Evolutionary conservation across 1,140 invertebrate species (phyloP), one percentile per base, ranked within the genome.

Genomic region (Penaeus japonicus): DNA sequence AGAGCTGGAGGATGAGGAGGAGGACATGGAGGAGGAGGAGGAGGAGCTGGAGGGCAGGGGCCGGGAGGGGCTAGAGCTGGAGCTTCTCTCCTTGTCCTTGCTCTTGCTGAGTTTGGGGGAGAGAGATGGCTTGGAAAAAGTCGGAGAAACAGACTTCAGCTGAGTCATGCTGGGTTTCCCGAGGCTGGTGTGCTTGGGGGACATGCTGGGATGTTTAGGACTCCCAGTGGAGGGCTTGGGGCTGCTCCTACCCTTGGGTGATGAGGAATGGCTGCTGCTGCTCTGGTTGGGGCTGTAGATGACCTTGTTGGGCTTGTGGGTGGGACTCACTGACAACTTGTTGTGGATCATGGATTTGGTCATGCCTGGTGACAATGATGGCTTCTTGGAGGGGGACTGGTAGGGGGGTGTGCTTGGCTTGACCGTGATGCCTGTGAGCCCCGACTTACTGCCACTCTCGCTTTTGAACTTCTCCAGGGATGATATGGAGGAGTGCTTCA

Each of bases 151-250:
- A 18, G 91, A 91, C 80, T 92, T 92, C 7, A 92, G 83, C 24
- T 92, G 91, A 1, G 91, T 92, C 95, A 98, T 96, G 91, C 96
- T 97, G 0, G 97, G 96, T 92, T 98, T 98, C 0, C 97, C 92
- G 47, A 91, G 53, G 70, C 89, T 90, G 53, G 90, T 89, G 75
- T 89, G 90, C 32, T 90, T 90, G 54, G 90, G 90, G 18, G 90
- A 96, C 0, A 96, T 95, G 89, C 96, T 95, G 24, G 91, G 90
- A 39, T 91, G 91, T 59, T 91, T 91, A 5, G 90, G 90, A 55
- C 90, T 90, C 32, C 89, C 89, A 75, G 87, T 88, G 78, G 82
- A 82, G 57, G 89, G 89, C 78, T 91, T 91, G 47, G 89, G 90
- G 65, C 89, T 90, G 59, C 79, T 89, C 54, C 85, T 89, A 24